Conservation (phyloP, 2,888 invertebrate genomes). For the Monopis laevigella region DNA sequence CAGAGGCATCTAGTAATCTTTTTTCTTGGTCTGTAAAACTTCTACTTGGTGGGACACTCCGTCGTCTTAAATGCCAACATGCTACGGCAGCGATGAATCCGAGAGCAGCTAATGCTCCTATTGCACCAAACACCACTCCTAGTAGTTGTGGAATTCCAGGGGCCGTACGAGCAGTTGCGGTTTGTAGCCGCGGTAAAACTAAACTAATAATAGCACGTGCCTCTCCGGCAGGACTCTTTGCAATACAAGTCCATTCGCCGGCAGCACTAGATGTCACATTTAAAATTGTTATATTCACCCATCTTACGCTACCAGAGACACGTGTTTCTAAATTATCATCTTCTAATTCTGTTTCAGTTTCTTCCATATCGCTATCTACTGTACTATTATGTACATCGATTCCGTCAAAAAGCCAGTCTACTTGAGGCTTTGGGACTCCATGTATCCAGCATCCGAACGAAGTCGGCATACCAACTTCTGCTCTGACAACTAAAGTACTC, state of each 20-base stretch:
- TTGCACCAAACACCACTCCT: constrained; percentile 78
- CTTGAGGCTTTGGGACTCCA: constrained; percentile 85
- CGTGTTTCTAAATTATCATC: constrained; percentile 48
- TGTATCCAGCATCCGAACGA: constrained; percentile 83
- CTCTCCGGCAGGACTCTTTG: constrained; percentile 73
- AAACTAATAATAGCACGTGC: constrained; percentile 70
- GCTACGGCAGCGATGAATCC: constrained; percentile 65
- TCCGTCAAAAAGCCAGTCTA: constrained; percentile 86
- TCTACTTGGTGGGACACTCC: constrained; percentile 71
- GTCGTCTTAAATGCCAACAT: constrained; percentile 74
- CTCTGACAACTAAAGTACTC: constrained; percentile 70
- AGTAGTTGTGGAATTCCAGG: constrained; percentile 78
- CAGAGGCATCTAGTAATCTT: constrained; percentile 82
- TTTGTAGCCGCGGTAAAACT: constrained; percentile 66
- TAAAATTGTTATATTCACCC: constrained; percentile 85
- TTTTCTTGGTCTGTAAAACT: constrained; percentile 91
- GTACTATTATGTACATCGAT: constrained; percentile 52
- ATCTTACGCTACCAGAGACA: constrained; percentile 64
- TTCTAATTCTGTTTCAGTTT: constrained; percentile 47
- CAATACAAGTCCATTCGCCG: constrained; percentile 86
- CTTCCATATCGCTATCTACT: constrained; percentile 57
- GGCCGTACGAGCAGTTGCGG: constrained; percentile 80
- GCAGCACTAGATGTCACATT: constrained; percentile 86
- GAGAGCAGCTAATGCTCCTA: constrained; percentile 74
- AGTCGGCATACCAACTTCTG: constrained; percentile 84